Percentiles rank a stretch among this genome's conserved stretches.
Evolutionary conservation across 1,140 invertebrate species (phyloP).

Genomic region (Drosophila pectinifera): DNA sequence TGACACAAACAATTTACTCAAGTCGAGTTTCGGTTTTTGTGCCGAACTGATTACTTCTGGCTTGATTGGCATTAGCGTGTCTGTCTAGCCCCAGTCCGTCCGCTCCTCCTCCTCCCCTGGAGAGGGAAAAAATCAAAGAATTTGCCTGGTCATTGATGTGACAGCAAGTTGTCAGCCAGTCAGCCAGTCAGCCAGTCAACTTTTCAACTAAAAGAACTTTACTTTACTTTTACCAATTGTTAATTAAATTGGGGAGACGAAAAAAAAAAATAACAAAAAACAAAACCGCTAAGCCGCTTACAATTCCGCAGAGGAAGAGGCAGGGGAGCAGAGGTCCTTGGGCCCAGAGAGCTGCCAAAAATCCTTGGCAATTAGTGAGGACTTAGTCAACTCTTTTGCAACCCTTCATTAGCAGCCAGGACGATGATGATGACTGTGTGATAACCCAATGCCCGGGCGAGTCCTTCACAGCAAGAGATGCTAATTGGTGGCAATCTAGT

Average conservation of each 20-base stretch:
- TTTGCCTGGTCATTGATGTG: conserved; percentile 72
- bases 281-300: conserved; percentile 62
- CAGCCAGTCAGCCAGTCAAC: conserved; percentile 2
- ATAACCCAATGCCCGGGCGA: conserved; percentile 1
- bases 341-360: conserved; percentile 42
- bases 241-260: conserved; percentile 29
- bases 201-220: conserved; percentile 8
- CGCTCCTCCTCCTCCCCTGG: no score
- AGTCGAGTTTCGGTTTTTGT: conserved; percentile 25
- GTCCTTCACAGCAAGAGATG: conserved; percentile 69
- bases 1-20: conserved; percentile 79
- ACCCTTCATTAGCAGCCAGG: conserved; percentile 48
- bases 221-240: conserved; percentile 41
- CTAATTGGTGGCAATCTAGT: conserved; percentile 78
- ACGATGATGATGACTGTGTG: conserved; percentile 18
- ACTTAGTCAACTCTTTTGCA: conserved; percentile 57
- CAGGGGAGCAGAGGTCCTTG: neutral
- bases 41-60: conserved; percentile 66
- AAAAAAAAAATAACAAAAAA: conserved; percentile 19
- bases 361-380: conserved; percentile 60
- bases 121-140: conserved; percentile 42
- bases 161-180: conserved; percentile 62
- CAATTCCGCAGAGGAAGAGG: conserved; percentile 2
- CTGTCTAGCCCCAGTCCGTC: conserved; percentile 34
- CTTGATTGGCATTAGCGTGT: conserved; percentile 78